Base-by-base conservation (phyloP, 2,888 invertebrate genomes). In the Lasioglossum figueresi region DNA sequence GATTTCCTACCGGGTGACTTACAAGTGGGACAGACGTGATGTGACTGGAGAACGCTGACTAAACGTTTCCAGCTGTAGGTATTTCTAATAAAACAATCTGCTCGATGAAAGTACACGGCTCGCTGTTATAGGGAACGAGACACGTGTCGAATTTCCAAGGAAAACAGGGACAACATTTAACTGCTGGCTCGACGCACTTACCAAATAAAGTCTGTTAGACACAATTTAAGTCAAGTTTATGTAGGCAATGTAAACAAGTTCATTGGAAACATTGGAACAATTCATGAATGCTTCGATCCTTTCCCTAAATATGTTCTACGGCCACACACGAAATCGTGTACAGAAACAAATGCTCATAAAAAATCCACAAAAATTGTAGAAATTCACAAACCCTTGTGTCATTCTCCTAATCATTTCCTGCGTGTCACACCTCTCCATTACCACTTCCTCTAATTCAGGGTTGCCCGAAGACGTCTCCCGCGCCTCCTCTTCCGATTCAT, bases 31-130 rank as follows among this genome's bases (percentile, higher is more conserved):
- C 43, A 75, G 70, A 79, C 66, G 66, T 31, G 63, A 71, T 45
- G 34, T 45, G 81, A 80, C 71, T 76, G 59, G 23, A 59, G 76
- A 83, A 83, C 63, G 86, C 89, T 86, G 89, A 89, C 89, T 88
- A 76, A 86, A 83, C 80, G 80, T 66, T 85, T 81, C 63, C 68
- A 40, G 40, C 72, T 68, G 34, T 77, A 80, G 80, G 79, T 82
- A 79, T 84, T 88, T 77, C 83, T 71, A 79, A 80, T 79, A 86
- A 83, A 84, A 88, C 80, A 80, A 63, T 72, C 77, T 56, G 43
- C 80, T 76, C 79, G 68, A 74, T 48, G 66, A 31, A 70, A 66
- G 75, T 80, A 83, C 59, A 77, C 66, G 48, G 52, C 45, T 71
- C 59, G 34, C 76, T 40, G 63, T 76, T 27, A 34, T 16, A 31